Base-by-base conservation (phyloP, 2,888 invertebrate species). In the Erannis defoliaria region DNA sequence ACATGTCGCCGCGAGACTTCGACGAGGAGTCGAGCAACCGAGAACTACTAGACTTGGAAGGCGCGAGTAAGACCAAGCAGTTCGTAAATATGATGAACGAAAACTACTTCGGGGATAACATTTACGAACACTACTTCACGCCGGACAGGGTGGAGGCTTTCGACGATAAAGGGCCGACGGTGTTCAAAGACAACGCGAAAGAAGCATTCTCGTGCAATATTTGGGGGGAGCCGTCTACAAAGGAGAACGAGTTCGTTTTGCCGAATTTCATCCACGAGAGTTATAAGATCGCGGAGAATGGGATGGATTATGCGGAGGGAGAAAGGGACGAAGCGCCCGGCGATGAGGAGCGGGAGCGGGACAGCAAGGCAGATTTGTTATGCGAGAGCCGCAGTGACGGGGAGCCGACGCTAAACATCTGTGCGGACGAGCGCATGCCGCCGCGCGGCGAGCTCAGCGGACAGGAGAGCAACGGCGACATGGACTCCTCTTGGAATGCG, bases 401-500 rank as follows among this genome's bases (percentile, higher is more conserved):
- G 5, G 89, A 85, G 62, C 80, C 85, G 18, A 82, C 88, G 29
- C 77, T 97, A 46, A 96, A 97, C 80, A 97, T 97, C 75, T 94
- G 96, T 72, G 95, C 97, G 0, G 97, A 97, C 78, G 97, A 97
- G 84, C 95, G 96, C 69, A 97, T 97, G 97, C 97, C 97, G 35
- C 96, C 97, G 0, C 94, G 97, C 66, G 97, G 97, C 0, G 97
- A 97, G 86, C 94, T 97, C 40, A 97, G 97, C 12, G 97, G 97
- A 14, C 97, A 97, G 82, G 97, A 97, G 81, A 97, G 97, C 86
- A 96, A 97, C 78, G 97, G 97, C 10, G 96, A 96, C 72, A 96
- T 96, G 80, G 97, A 97, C 72, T 94, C 95, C 14, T 95, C 96
- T 1, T 96, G 97, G 94, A 96, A 95, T 85, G 94, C 96, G 92